Base-by-base conservation (phyloP, 2,113 vertebrate genomes). In the Apodemus speciosus region DNA sequence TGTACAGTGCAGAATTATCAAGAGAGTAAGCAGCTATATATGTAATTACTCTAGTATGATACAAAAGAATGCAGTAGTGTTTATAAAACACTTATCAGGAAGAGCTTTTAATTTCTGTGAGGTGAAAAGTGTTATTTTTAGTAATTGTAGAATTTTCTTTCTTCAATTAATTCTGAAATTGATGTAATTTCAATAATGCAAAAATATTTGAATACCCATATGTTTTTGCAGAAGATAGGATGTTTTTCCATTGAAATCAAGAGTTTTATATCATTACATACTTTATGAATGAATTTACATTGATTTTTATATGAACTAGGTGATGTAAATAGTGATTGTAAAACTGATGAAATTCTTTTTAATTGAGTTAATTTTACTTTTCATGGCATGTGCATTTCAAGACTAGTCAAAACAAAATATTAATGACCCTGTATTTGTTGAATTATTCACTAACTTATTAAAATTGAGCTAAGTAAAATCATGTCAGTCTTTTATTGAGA, bases 271-370 rank as follows among this genome's bases (percentile, higher is more conserved):
- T 6, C 20, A 88, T 56, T 85, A 80, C 75, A 7, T 83, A 38
- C 62, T 94, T 93, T 89, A 92, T 23, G 85, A 94, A 92, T 30
- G 40, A 89, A 91, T 94, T 91, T 1, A 30, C n/a, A 86, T 95
- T 94, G 66, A 88, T 66, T 93, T 94, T 88, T 81, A 66, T 51
- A 27, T 90, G 62, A 85, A 92, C 90, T 9, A 64, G 91, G 72
- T 76, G n/a, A 87, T 56, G 43, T 85, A 95, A 94, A 38, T 40
- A 88, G 27, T 88, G 38, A 94, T 72, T 18, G 51, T 81, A 80
- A 64, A n/a, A 89, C 25, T 75, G 35, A 64, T 18, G 60, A 88
- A 53, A 73, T 93, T 93, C 18, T 32, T 95, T 20, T 3, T 95
- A 81, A 95, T 60, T 85, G 80, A 53, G 6, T 51, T 85, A 77